These are phyloP conservation scores for Eublepharis macularius DNA, from an alignment of 2,113 vertebrate genomes.

Conservation along the genomic window DNA sequence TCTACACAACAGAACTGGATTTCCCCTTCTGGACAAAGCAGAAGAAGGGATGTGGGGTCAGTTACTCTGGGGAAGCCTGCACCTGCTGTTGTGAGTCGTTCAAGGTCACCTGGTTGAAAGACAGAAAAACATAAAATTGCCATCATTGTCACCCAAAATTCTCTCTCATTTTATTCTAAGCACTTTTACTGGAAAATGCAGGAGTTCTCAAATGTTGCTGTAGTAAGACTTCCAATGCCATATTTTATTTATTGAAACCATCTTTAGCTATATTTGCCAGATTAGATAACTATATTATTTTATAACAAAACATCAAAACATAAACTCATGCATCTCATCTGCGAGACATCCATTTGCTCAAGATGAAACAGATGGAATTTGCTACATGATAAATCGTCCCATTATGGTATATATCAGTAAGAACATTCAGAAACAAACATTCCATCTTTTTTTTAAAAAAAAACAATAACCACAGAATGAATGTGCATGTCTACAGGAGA, in stretches of 20 bases:
- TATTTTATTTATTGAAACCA: neutral
- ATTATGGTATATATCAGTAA: neutral
- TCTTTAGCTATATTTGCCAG: neutral
- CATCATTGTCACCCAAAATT: neutral
- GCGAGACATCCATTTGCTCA: neutral
- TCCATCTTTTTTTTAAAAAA: neutral
- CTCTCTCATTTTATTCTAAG: neutral
- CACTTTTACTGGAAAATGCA: neutral
- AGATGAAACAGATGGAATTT: neutral
- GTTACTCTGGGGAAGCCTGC: constrained; percentile 65
- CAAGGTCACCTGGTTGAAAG: constrained; percentile 85
- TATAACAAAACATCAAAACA: neutral
- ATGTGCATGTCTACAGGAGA: neutral
- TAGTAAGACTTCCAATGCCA: neutral
- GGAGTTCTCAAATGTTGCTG: neutral
- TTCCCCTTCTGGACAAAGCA: constrained; percentile 49
- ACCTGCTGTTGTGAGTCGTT: constrained; percentile 71
- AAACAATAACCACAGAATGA: neutral
- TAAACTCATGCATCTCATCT: neutral
- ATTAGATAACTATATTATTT: neutral
- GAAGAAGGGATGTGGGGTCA: constrained; percentile 59
- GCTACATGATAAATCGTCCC: neutral
- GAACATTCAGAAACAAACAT: neutral
- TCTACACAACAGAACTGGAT: constrained; percentile 66
- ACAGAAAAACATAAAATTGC: neutral